These are phyloP conservation scores for Rhinopithecus roxellana DNA, from an alignment of 2,113 vertebrate genomes.

Conservation along the genomic window DNA sequence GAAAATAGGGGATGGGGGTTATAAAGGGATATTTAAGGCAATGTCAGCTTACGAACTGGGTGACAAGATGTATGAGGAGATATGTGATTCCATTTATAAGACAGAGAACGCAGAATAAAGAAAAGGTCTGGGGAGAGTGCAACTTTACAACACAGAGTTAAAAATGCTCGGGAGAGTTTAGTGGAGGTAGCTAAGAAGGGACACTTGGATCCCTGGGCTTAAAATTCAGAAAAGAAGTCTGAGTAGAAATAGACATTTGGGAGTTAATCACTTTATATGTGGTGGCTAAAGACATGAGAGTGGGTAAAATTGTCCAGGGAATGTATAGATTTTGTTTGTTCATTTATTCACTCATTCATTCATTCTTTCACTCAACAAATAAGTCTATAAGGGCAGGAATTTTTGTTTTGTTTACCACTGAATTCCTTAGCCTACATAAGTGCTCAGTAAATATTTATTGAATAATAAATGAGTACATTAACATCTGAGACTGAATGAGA, in stretches of 20 bases:
- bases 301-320: background rate
- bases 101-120: background rate
- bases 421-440: background rate
- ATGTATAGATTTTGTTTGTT: background rate
- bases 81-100: background rate
- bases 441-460: background rate
- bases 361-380: background rate
- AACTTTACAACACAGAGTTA: background rate
- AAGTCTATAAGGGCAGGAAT: background rate
- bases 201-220: background rate
- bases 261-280: background rate
- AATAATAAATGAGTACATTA: background rate
- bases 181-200: background rate
- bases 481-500: background rate
- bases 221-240: slow-evolving; percentile 13
- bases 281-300: background rate
- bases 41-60: background rate
- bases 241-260: background rate
- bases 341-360: background rate
- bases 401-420: background rate
- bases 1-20: background rate
- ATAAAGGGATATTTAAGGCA: background rate
- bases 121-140: background rate
- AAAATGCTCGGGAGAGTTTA: background rate
- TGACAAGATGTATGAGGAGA: background rate